phyloP scores from a whole-genome alignment of 1,140 invertebrate species.

The Aphelenchoides fujianensis region DNA sequence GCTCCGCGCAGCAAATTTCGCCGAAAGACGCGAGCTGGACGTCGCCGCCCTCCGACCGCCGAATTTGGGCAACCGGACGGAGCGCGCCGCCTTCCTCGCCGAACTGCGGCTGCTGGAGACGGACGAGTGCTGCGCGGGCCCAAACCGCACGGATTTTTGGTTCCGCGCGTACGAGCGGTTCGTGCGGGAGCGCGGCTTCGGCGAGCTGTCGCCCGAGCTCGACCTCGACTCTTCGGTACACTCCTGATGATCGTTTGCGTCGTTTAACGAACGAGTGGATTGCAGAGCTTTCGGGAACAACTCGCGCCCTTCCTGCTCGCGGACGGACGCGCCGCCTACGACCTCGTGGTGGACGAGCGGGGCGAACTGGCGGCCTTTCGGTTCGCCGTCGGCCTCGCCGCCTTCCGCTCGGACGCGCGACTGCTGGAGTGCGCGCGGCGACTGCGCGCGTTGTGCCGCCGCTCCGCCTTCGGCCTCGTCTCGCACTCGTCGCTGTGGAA shows the following conservation, averaged over 20 bases:
- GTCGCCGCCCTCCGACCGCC: conserved; percentile 49
- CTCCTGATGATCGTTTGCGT: no score
- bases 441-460: conserved; percentile 34
- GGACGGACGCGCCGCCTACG: conserved; percentile 45
- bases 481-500: conserved; percentile 54
- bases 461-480: conserved; percentile 27
- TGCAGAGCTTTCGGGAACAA: conserved; percentile 32
- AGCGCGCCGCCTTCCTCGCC: conserved; percentile 37
- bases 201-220: conserved; percentile 24
- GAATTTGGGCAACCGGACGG: conserved; percentile 38
- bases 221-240: conserved; percentile 40
- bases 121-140: conserved; percentile 40
- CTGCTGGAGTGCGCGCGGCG: conserved; percentile 39
- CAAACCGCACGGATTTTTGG: conserved; percentile 53
- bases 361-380: conserved; percentile 40
- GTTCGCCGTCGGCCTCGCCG: conserved; percentile 39
- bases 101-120: conserved; percentile 43
- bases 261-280: no score
- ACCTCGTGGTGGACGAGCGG: conserved; percentile 33
- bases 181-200: conserved; percentile 46
- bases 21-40: conserved; percentile 43
- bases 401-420: conserved; percentile 35
- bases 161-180: conserved; percentile 50
- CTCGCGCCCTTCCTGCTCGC: conserved; percentile 45
- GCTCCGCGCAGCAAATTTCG: conserved; percentile 33